Evolutionary conservation across 1,140 invertebrate genomes (phyloP), one percentile per base, ranked within the genome.

Genomic region (Pinna nobilis): DNA sequence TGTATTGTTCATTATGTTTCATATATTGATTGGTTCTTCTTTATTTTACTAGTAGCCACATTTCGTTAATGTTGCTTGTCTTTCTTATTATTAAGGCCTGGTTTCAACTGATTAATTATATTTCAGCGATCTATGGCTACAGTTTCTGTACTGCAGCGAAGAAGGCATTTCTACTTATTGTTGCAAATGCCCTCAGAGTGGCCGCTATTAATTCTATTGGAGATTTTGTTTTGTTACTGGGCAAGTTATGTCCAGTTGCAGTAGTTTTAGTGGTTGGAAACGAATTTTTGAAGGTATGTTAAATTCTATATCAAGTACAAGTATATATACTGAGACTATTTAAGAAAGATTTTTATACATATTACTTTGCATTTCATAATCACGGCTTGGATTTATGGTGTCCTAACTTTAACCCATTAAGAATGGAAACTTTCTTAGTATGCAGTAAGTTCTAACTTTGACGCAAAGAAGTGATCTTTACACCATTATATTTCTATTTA

Each of bases 161-260:
- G 74, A 91, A 91, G 59, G 88, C 88, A 0, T 87, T 88, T 66
- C 55, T 80, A 33, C 67, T 88, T 0, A 81, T 89, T 30, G 69
- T 86, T 4, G 73, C 67, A 75, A 97, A 98, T 89, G 94, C 93
- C 1, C 84, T 98, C 33, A 93, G 96, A 91, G 93, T 98, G 68
- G 94, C 94, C 1, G 95, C 96, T 0, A 95, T 98, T 65, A 98
- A 98, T 88, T 94, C 94, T 76, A 92, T 98, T 28, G 97, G 97
- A 2, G 96, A 97, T 88, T 98, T 98, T 87, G 94, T 98, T 37
- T 90, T 99, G 3, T 97, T 99, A 83, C 87, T 98, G 55, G 96
- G 95, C 37, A 98, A 98, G 91, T 87, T 92, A 9, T 93, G 94
- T 81, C 93, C 95, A 4, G 82, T 86, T 23, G 95, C 97, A 44